These are phyloP conservation scores for Eledona agricola DNA, from an alignment of 2,888 invertebrate genomes.

Conservation along the genomic window DNA sequence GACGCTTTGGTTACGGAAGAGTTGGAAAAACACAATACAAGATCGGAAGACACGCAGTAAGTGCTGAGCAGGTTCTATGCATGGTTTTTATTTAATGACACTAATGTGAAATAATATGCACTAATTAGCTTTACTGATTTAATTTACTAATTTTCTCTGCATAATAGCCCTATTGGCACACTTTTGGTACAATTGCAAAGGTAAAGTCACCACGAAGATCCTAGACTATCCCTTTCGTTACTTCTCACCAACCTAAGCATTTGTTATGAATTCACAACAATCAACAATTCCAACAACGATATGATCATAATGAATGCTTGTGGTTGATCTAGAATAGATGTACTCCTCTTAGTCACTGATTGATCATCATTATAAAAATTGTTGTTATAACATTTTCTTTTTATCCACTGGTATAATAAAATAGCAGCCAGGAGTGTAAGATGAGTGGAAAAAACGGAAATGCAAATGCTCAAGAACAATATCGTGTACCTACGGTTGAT, in stretches of 20 bases:
- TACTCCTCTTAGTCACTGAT: too few relatives aligned
- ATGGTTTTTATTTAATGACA: slow-evolving; percentile 24
- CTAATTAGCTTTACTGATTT: slow-evolving; percentile 47
- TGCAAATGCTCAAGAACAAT: neutral
- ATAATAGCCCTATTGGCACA: slow-evolving; percentile 93
- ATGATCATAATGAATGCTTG: slow-evolving; percentile 22
- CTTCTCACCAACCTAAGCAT: slow-evolving; percentile 24
- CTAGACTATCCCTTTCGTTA: slow-evolving; percentile 21
- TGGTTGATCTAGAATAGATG: slow-evolving; percentile 16
- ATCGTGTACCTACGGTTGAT: slow-evolving; percentile 12
- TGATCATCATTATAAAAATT: too few relatives aligned
- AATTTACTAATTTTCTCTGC: slow-evolving; percentile 68
- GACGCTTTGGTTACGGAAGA: slow-evolving; percentile 92
- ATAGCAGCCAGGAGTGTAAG: slow-evolving; percentile 36
- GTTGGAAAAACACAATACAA: slow-evolving; percentile 71
- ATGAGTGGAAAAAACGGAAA: slow-evolving; percentile 16
- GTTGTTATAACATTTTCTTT: too few relatives aligned
- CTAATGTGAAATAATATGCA: slow-evolving; percentile 41
- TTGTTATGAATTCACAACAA: slow-evolving; percentile 25
- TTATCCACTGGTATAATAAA: slow-evolving; percentile 17
- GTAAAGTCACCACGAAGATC: slow-evolving; percentile 70
- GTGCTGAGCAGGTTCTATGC: slow-evolving; percentile 59
- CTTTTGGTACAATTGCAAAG: slow-evolving; percentile 94
- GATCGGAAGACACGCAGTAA: slow-evolving; percentile 78
- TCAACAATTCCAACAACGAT: too few relatives aligned